Conservation (phyloP, 2,113 vertebrate species). For the Phylloscopus whistleri region DNA sequence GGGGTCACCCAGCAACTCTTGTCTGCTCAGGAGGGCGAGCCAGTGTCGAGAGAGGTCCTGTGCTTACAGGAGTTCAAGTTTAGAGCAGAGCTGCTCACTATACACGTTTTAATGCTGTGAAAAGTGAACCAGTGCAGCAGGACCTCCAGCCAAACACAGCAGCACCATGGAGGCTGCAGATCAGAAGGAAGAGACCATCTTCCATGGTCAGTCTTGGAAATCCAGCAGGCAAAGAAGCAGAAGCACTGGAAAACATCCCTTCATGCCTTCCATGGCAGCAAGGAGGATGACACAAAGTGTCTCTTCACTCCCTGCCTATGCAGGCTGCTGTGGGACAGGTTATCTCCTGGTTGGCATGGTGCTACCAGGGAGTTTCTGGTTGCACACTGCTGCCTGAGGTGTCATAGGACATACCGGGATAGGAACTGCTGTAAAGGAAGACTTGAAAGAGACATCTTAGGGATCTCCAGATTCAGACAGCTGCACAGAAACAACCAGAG, state of each 20-base stretch:
- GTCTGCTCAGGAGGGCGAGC: not conserved
- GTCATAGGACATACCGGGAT: not conserved
- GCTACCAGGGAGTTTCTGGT: not conserved
- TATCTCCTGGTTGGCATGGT: not conserved
- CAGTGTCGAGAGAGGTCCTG: not conserved
- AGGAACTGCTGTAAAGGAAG: not conserved
- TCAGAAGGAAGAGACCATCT: not conserved
- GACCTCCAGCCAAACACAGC: not conserved
- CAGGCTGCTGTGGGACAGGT: rapidly evolving
- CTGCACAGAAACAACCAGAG: not conserved
- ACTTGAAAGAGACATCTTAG: not conserved
- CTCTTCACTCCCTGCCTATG: rapidly evolving
- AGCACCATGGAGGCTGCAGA: rapidly evolving
- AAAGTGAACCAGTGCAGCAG: not conserved
- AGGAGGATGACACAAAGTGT: not conserved
- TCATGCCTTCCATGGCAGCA: rapidly evolving
- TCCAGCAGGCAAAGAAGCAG: not conserved
- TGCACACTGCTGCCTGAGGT: not conserved
- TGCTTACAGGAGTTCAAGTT: not conserved
- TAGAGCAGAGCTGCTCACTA: not conserved
- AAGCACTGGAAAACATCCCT: not conserved
- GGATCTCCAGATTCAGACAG: not conserved
- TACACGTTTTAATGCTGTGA: not conserved
- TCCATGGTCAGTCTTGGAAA: not conserved
- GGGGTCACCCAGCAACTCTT: not conserved